Evolutionary conservation across 1,140 invertebrate species (phyloP), one percentile per base, ranked within the genome.

Genomic region (Tachypleus tridentatus): DNA sequence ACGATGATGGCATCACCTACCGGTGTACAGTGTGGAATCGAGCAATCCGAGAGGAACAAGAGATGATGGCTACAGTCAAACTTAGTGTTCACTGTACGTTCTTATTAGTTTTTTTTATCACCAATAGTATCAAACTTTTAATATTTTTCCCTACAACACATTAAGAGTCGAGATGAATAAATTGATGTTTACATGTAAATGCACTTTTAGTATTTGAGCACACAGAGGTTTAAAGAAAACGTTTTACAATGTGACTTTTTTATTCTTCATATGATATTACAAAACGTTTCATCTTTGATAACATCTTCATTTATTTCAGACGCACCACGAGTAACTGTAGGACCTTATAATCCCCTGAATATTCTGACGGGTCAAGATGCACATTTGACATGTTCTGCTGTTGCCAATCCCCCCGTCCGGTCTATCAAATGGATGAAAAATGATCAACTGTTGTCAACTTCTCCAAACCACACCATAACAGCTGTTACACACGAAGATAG

Each of bases 11-110:
- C 3, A 86, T 87, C 10, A 80, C 83, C 9, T 92, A 87, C 76
- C 82, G 85, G 52, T 95, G 92, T 75, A 85, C 87, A 52, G 90
- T 94, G 2, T 87, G 86, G 79, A 96, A 94, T 77, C 80, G 91
- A 29, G 93, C 92, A 51, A 86, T 94, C 81, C 81, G 82, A 1
- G 83, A 87, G 50, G 86, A 86, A 5, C 81, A 86, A 48, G 88
- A 89, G 67, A 75, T 93, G 56, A 87, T 90, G 65, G 82, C 87
- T 0, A 84, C 81, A 9, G 84, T 92, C 49, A 85, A 84, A 0
- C 79, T 96, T 51, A 88, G 86, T 73, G 92, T 96, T 58, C 90
- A 93, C 74, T 96, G 88, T 91, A 80, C 89, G 88, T 87, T 51
- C 54, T 47, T 61, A 50, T 3, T 29, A 29, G 29, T 29, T 4